Evolutionary conservation across 2,113 vertebrate genomes (phyloP).

Genomic region (Coracopsis vasa): DNA sequence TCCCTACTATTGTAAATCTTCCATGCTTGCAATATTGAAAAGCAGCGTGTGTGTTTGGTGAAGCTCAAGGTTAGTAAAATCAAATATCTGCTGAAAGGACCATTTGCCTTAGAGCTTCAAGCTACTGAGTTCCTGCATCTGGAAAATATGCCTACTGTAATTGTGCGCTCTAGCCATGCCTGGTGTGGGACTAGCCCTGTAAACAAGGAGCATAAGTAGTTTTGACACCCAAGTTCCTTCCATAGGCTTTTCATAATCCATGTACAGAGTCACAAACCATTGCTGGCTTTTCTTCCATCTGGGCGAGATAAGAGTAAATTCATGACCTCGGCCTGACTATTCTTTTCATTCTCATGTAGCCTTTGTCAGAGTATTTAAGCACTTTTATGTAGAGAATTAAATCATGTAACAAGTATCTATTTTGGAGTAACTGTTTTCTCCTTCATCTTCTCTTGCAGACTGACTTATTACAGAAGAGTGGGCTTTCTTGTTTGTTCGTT

Average conservation of each 20-base stretch:
- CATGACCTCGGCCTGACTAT: neutral
- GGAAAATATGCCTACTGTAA: neutral
- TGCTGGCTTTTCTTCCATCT: neutral
- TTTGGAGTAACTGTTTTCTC: neutral
- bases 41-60: neutral
- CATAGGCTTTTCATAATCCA: neutral
- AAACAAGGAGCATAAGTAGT: neutral
- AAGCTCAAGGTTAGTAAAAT: neutral
- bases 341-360: neutral
- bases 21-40: neutral
- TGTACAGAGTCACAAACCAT: neutral
- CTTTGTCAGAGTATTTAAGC: neutral
- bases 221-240: neutral
- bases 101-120: neutral
- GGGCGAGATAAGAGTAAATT: neutral
- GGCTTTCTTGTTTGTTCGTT: neutral
- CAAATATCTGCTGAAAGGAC: neutral
- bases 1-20: neutral
- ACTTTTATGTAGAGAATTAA: neutral
- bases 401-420: neutral
- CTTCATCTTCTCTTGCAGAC: neutral
- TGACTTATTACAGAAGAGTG: neutral
- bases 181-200: neutral
- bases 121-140: neutral
- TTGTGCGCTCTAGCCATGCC: neutral